phyloP scores from a whole-genome alignment of 2,797 vertebrate genomes.

The Sphenodon punctatus region DNA sequence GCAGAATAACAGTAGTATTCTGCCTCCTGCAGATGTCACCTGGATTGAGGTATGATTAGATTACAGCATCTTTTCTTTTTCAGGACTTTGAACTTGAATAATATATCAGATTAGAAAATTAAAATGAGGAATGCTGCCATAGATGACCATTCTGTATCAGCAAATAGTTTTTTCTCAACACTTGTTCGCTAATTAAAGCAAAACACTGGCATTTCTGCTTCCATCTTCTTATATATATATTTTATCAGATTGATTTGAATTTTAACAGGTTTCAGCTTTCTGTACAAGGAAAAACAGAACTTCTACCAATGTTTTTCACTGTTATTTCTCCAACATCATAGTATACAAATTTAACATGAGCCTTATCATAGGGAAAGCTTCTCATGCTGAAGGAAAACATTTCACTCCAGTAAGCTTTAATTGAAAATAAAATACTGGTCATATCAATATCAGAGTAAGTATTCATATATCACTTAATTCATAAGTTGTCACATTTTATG shows the following conservation, averaged over 20 bases:
- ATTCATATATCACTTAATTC: neutral
- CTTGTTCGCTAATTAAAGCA: conserved; percentile 42
- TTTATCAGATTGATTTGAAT: conserved; percentile 21
- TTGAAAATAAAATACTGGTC: conserved; percentile 34
- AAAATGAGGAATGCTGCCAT: conserved; percentile 58
- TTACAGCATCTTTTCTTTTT: conserved; percentile 67
- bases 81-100: conserved; percentile 65
- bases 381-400: neutral
- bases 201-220: conserved; percentile 2
- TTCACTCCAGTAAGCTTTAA: conserved; percentile 39
- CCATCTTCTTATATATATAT: neutral
- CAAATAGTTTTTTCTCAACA: conserved; percentile 47
- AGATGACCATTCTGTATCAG: conserved; percentile 9
- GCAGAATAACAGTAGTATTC: conserved; percentile 74
- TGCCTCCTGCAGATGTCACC: conserved; percentile 76
- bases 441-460: conserved; percentile 10
- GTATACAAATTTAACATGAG: conserved; percentile 21
- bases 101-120: conserved; percentile 60
- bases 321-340: neutral
- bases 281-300: neutral
- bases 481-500: conserved; percentile 3
- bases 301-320: conserved; percentile 28
- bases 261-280: conserved; percentile 10
- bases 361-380: conserved; percentile 5
- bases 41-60: conserved; percentile 72